Base-by-base conservation (phyloP, 2,113 vertebrate genomes). In the Ophthalmolycus amberensis region DNA sequence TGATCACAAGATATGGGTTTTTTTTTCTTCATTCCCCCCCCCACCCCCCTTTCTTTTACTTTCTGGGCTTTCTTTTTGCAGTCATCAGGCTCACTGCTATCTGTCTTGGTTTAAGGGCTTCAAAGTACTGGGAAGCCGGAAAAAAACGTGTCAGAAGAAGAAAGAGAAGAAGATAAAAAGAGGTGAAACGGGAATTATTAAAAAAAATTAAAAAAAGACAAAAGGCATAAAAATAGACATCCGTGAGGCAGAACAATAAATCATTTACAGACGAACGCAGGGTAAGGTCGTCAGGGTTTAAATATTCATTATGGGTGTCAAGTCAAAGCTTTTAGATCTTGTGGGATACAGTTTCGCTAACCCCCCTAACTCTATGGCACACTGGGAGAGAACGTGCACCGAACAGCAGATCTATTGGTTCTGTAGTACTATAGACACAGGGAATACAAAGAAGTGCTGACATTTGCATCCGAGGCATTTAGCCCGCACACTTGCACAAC, bases 281-380 rank as follows among this genome's bases (percentile, higher is more conserved):
- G 65, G 80, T 78, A 77, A 79, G 90, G 90, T 91, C 89, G 89
- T 82, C 75, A 74, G 58, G 75, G 87, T 89, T 93, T 92, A 91
- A 93, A 91, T 85, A 91, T 92, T 92, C 89, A 93, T 92, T 84
- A 88, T 58, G 64, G 72, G 82, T 88, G 87, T 91, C 85, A 81
- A 86, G 88, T 75, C 77, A 12, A 85, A 89, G 86, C 85, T 87
- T 91, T 91, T 83, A 89, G 77, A 80, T 85, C 75, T 91, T 66
- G 48, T 12, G 63, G 77, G 80, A 88, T 90, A 77, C 71, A 71
- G 75, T 86, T 90, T 85, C 52, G 2, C 68, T 82, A 70, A 50
- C 50, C 58, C 58, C 42, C 42, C 6, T 6, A n/a, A 50, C 62
- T 46, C 9, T 20, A 65, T 59, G 54, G 56, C 25, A n/a, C 48